Evolutionary conservation across 2,797 vertebrate species (phyloP).

Genomic region (Brachymystax lenok): DNA sequence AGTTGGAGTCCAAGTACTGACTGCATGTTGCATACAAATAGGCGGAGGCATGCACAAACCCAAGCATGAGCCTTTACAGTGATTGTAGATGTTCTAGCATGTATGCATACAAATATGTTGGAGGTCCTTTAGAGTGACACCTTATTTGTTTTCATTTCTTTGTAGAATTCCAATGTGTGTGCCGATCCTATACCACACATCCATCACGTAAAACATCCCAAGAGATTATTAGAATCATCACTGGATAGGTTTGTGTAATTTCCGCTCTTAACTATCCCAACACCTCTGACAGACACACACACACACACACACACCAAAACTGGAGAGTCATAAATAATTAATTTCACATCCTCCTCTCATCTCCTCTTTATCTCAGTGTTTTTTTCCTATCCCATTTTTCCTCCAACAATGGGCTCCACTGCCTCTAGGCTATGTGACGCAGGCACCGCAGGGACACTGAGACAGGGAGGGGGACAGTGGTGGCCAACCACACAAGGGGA

Average conservation of each 20-base stretch:
- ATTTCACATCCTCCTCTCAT: slow-evolving; percentile 32
- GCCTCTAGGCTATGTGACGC: slow-evolving; percentile 25
- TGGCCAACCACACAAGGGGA: neutral
- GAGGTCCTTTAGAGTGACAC: neutral
- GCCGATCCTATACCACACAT: neutral
- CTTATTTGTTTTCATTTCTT: neutral
- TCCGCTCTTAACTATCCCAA: neutral
- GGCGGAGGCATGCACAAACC: neutral
- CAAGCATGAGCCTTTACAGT: too few relatives aligned
- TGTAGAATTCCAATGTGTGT: neutral
- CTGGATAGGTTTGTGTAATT: neutral
- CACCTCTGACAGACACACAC: neutral
- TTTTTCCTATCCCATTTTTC: slow-evolving; percentile 42
- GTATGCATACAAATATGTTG: too few relatives aligned
- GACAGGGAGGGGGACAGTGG: slow-evolving; percentile 47
- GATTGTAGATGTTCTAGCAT: too few relatives aligned
- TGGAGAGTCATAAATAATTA: slow-evolving; percentile 53
- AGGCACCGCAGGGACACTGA: slow-evolving; percentile 24
- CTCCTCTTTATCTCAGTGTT: slow-evolving; percentile 46
- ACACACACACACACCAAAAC: slow-evolving; percentile 16
- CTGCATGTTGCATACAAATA: neutral
- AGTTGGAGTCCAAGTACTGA: neutral
- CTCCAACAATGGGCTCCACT: slow-evolving; percentile 48
- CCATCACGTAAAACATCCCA: neutral
- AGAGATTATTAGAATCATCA: too few relatives aligned